phyloP scores from a whole-genome alignment of 2,888 invertebrate genomes.

The Tipula confusa region DNA sequence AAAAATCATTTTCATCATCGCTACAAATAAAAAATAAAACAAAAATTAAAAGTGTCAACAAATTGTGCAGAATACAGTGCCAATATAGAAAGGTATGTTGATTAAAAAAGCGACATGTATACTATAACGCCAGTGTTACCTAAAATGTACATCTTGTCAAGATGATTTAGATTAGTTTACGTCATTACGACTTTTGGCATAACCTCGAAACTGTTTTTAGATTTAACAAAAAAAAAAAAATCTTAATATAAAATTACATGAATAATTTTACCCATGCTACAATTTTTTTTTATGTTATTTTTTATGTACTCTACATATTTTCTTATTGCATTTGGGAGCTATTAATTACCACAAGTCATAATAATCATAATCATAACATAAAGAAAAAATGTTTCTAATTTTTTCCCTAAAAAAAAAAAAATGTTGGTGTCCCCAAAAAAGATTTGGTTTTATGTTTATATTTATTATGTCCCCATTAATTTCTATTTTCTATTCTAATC shows the following conservation, averaged over 20 bases:
- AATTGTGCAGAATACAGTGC: too few relatives aligned
- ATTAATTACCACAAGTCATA: background rate
- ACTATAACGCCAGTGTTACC: too few relatives aligned
- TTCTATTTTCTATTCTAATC: conserved; percentile 12
- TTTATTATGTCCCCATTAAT: conserved; percentile 25
- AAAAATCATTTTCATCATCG: too few relatives aligned
- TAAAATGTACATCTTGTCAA: too few relatives aligned
- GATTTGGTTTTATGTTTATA: background rate
- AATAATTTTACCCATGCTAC: background rate
- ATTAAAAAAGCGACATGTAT: too few relatives aligned
- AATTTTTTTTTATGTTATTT: background rate
- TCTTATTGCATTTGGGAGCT: conserved; percentile 25
- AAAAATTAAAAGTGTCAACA: too few relatives aligned
- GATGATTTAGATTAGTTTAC: background rate
- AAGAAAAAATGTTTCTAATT: background rate
- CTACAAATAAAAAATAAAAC: too few relatives aligned
- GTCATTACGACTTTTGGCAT: background rate
- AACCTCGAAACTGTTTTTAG: background rate
- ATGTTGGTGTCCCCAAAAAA: background rate
- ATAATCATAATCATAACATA: conserved; percentile 9
- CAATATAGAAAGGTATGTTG: too few relatives aligned
- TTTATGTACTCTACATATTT: background rate
- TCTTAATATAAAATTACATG: background rate
- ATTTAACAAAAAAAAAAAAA: background rate
- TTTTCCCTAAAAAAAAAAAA: background rate